phyloP scores from a whole-genome alignment of 2,888 invertebrate species.

The Leucania comma region DNA sequence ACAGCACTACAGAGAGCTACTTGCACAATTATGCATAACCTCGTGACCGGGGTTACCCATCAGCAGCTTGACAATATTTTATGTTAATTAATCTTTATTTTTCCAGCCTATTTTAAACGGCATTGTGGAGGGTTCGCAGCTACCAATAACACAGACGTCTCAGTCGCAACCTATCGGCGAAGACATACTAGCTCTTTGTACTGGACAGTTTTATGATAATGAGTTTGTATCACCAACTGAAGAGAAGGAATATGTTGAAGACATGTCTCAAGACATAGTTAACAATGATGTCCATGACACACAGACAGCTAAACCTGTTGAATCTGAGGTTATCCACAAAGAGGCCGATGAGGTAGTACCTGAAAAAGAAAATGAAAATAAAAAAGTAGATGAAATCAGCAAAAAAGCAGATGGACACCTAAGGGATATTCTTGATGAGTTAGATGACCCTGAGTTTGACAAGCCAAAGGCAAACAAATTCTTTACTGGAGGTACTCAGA shows the following conservation, averaged over 20 bases:
- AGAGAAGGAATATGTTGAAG: conserved; percentile 54
- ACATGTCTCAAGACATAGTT: conserved; percentile 53
- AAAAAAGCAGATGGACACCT: conserved; percentile 60
- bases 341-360: conserved; percentile 14
- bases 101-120: conserved; percentile 85
- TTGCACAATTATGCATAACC: too few relatives aligned
- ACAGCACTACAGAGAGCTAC: too few relatives aligned
- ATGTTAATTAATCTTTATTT: conserved; percentile 36
- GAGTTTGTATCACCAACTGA: conserved; percentile 77
- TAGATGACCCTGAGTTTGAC: conserved; percentile 80
- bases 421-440: conserved; percentile 82
- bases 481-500: conserved; percentile 69
- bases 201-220: conserved; percentile 90
- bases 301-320: conserved; percentile 32
- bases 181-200: conserved; percentile 89
- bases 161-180: conserved; percentile 84
- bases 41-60: neutral
- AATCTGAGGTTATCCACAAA: conserved; percentile 19
- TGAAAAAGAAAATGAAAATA: conserved; percentile 11
- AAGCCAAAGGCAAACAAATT: conserved; percentile 78
- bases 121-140: conserved; percentile 88
- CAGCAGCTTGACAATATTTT: neutral
- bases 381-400: conserved; percentile 8
- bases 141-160: conserved; percentile 75
- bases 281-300: conserved; percentile 53